Base-by-base conservation (phyloP, 2,113 vertebrate species). In the Ascaphus truei region DNA sequence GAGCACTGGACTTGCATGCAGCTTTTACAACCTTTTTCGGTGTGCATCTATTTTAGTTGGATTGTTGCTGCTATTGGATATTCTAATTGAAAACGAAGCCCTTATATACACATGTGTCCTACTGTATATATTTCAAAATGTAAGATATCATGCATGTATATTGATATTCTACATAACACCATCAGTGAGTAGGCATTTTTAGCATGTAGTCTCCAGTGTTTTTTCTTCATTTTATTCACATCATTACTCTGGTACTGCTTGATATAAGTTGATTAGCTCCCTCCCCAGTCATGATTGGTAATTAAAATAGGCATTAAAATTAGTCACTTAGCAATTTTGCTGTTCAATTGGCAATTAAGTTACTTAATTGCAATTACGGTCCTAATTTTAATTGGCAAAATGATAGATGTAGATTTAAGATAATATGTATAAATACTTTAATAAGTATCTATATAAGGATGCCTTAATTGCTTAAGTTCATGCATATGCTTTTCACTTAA, bases 221-320 rank as follows among this genome's bases (percentile, higher is more conserved):
- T 91, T 83, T 89, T 89, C 85, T 89, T 71, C 18, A 0, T 72
- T 82, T 86, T 85, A 37, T 84, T 80, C 87, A 86, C 86, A 87
- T 92, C 89, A 87, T 92, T 91, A 89, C 90, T 85, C 86, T 88
- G 88, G 84, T 90, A 87, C 87, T 75, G 92, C 92, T 92, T 93
- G 87, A 90, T 89, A 84, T 85, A 82, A 81, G 86, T 85, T 89
- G 90, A 94, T 93, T 94, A 90, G 89, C 89, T 86, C 92, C 88
- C 88, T 90, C 86, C 90, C 90, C 90, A 92, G 87, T 90, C 90
- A 95, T 92, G 91, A 91, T 92, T 93, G 90, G 90, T 93, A 93
- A 95, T 97, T 97, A 95, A 97, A 93, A 94, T 93, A 93, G 85
- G 92, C 92, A 93, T 93, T 93, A 94, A 94, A 96, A 94, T 93